Evolutionary conservation across 2,888 invertebrate genomes (phyloP).

Genomic region (Cryptocheilus praepositus): DNA sequence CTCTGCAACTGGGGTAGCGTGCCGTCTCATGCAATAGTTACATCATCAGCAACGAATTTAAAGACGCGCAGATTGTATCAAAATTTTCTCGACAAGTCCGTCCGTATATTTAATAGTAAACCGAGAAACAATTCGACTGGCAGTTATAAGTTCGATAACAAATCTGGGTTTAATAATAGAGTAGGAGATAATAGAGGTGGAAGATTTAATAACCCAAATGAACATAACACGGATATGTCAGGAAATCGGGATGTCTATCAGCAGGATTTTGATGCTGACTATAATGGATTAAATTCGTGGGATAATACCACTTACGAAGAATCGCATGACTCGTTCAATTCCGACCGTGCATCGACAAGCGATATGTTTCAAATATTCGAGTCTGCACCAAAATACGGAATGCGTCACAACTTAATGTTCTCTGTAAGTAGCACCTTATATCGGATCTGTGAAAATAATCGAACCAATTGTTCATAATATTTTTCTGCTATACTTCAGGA

Average conservation of each 20-base stretch:
- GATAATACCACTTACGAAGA: constrained; percentile 34
- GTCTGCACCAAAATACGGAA: constrained; percentile 82
- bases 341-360: constrained; percentile 60
- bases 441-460: neutral
- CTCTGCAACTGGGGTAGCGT: constrained; percentile 91
- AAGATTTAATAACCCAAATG: constrained; percentile 55
- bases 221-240: constrained; percentile 36
- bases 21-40: constrained; percentile 89
- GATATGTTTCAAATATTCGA: constrained; percentile 86
- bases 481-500: constrained; percentile 78
- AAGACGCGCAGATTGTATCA: constrained; percentile 80
- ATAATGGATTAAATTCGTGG: constrained; percentile 41
- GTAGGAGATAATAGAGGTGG: constrained; percentile 35
- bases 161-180: constrained; percentile 48
- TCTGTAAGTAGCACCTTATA: constrained; percentile 78
- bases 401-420: constrained; percentile 85
- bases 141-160: constrained; percentile 47
- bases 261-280: constrained; percentile 32
- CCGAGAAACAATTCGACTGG: constrained; percentile 38
- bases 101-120: constrained; percentile 63
- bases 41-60: constrained; percentile 85
- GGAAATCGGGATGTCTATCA: constrained; percentile 52
- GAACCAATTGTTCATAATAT: constrained; percentile 13
- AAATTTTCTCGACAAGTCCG: constrained; percentile 80
- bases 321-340: constrained; percentile 38